Base-by-base conservation (phyloP, 2,797 vertebrate species). In the Gymnopithys bicolor region DNA sequence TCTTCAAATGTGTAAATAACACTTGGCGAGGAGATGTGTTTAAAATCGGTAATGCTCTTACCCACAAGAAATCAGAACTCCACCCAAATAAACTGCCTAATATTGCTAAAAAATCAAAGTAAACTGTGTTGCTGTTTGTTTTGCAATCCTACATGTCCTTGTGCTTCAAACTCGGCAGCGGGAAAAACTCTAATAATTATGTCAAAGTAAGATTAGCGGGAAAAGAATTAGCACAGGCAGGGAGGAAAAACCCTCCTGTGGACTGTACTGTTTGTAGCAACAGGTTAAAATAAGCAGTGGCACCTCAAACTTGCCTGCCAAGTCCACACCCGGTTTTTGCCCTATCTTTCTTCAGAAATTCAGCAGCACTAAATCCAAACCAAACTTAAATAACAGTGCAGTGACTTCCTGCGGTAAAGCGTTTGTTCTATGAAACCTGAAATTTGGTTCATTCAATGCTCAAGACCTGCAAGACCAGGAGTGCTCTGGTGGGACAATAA, bases 141-240 rank as follows among this genome's bases (percentile, higher is more conserved):
- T 86, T 87, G 83, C 75, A 78, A 84, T 79, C 67, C 84, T 70
- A 7, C 89, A 46, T 33, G 43, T 85, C 87, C 74, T 84, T 87
- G 58, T 45, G 69, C 87, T 96, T 89, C 84, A 51, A 91, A 95
- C 52, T 58, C 76, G 51, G 39, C 67, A 83, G 35, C 71, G 95
- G 69, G 35, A 94, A 80, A 91, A 88, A 84, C 93, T 73, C 79
- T 76, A 91, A 84, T 33, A 95, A 92, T 85, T 83, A 92, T 64
- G 60, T 89, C 90, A 91, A 94, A 95, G 76, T 45, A 90, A 75
- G 95, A 95, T 95, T 89, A 89, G 66, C 91, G 37, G 62, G 48
- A 84, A 85, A 74, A 89, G 82, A 96, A 94, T 92, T 91, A 93
- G 35, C 53, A 27, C 5, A 13, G 62, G 9, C n/a, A 9, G 5